Evolutionary conservation across 1,140 invertebrate species (phyloP), one percentile per base, ranked within the genome.

Genomic region (Eriocheir sinensis): DNA sequence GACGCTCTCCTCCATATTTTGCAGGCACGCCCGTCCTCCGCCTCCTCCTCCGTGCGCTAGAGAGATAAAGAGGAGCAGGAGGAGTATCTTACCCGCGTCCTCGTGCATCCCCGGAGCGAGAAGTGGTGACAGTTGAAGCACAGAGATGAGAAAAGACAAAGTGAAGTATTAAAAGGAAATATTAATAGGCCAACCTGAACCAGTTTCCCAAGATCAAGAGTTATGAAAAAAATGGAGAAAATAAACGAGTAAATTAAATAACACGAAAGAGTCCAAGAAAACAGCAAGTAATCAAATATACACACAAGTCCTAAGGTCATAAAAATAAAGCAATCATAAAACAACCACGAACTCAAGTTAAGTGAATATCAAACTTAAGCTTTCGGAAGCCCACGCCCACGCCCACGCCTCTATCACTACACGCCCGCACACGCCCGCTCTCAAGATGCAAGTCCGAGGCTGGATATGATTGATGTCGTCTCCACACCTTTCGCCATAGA

Each of bases 381-480:
- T n/a, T n/a, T n/a, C n/a, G n/a, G n/a, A n/a, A n/a, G 6, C 85
- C 85, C 36, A 38, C 85, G 30, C 85, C 21, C 83, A 38, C 90
- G 0, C n/a, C 89, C 90, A 21, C 79, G 38, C 91, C 38, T 38
- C 2, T n/a, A n/a, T n/a, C 15, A 15, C 40, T 48, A 40, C 44
- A 44, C 86, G 44, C 89, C 41, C 48, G 27, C 92, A 27, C 83
- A 38, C 53, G 32, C 44, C 83, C 85, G 48, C 81, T 40, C 41
- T 44, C 92, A 88, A 89, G 53, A 93, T 93, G 92, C 12, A 80
- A 30, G 83, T 83, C 34, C 83, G 48, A 2, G 85, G 53, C 53
- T 40, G 92, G 92, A 93, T 36, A 93, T 93, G 92, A 93, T 93
- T 53, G 92, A 93, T 93, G 92, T 89, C 72, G 83, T 93, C 72